phyloP scores from a whole-genome alignment of 37 sponge, comb jelly and placozoan species.

The Spongia lamella region DNA sequence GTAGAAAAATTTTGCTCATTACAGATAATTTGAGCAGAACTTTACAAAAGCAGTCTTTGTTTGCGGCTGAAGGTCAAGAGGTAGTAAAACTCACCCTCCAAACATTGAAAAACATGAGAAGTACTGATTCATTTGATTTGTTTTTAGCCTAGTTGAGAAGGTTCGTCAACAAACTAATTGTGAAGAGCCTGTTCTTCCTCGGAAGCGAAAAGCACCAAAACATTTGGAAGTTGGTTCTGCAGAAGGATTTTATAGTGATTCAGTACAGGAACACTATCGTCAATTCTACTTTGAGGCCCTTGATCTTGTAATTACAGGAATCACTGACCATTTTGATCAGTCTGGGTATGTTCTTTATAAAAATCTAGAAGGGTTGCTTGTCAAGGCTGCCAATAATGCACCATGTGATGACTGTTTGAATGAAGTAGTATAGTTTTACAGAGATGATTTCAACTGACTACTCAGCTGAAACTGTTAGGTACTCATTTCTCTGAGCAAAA shows the following conservation, averaged over 20 bases:
- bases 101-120: too few species aligned
- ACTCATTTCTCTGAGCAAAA: not conserved
- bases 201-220: conserved; percentile 19
- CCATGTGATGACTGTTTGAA: conserved; percentile 10
- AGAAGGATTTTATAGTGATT: not conserved
- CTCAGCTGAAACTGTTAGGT: too few species aligned
- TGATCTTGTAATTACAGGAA: not conserved
- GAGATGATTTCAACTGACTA: conserved; percentile 9
- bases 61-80: too few species aligned
- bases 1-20: conserved; percentile 4
- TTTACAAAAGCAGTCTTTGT: too few species aligned
- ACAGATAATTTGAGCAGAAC: too few species aligned
- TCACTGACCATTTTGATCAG: conserved; percentile 40
- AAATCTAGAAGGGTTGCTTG: conserved; percentile 32
- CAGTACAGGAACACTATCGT: conserved; percentile 19
- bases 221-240: conserved; percentile 20
- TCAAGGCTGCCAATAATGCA: conserved; percentile 25
- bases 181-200: conserved; percentile 12
- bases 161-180: not conserved
- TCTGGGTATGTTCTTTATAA: conserved; percentile 38
- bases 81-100: too few species aligned
- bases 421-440: conserved; percentile 15
- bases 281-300: conserved; percentile 4
- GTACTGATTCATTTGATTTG: too few species aligned
- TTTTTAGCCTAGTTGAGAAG: not conserved